Evolutionary conservation across 2,797 vertebrate species (phyloP).

Genomic region (Ptychobarbus kaznakovi): DNA sequence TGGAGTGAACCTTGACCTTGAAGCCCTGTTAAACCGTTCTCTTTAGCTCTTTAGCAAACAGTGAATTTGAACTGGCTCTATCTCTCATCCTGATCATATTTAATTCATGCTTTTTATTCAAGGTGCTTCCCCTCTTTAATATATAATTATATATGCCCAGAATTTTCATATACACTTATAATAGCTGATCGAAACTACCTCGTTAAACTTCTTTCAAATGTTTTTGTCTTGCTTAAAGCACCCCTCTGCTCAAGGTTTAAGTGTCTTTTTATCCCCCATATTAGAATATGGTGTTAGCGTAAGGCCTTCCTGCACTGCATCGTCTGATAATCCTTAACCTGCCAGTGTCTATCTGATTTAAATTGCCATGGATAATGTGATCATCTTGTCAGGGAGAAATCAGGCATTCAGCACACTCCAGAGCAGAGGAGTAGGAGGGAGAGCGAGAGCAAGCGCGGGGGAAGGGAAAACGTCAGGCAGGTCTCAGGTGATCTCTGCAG

Average conservation of each 20-base stretch:
- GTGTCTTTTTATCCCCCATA: constrained; percentile 6
- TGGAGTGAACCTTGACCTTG: not conserved
- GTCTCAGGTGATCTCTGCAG: constrained; percentile 71
- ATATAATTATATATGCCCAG: not conserved
- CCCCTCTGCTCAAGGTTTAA: constrained; percentile 15
- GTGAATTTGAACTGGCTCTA: not conserved
- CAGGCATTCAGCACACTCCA: constrained; percentile 41
- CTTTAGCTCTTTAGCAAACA: not conserved
- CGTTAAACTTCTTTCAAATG: constrained; percentile 2
- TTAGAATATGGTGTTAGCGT: constrained; percentile 32
- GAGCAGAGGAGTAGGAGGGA: constrained; percentile 52
- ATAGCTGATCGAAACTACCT: not conserved
- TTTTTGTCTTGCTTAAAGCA: constrained; percentile 21
- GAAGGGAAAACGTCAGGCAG: constrained; percentile 58
- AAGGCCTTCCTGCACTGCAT: constrained; percentile 54
- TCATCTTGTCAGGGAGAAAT: constrained; percentile 56
- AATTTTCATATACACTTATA: not conserved
- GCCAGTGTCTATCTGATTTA: constrained; percentile 59
- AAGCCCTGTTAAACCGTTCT: not conserved
- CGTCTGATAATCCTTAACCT: constrained; percentile 64
- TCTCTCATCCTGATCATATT: constrained; percentile 16
- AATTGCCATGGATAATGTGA: constrained; percentile 65
- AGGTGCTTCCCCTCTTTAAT: constrained; percentile 17
- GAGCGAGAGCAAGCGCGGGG: constrained; percentile 48
- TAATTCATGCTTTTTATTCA: constrained; percentile 10